These are phyloP conservation scores for Lithobates sylvaticus DNA, from an alignment of 2,797 vertebrate species.

Conservation along the genomic window DNA sequence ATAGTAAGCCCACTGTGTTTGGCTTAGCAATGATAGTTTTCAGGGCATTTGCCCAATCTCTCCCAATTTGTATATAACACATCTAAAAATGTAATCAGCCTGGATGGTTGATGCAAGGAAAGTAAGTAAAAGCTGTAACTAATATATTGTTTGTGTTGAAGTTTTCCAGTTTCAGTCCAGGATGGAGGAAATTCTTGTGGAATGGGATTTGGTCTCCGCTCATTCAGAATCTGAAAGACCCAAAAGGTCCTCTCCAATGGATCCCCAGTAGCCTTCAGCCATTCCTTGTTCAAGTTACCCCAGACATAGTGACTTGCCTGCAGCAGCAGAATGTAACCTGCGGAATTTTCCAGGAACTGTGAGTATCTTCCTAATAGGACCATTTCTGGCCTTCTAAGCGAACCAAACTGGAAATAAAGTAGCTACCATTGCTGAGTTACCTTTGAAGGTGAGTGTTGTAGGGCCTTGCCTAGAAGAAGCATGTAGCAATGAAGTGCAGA, in stretches of 20 bases:
- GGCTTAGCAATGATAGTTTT: too few relatives aligned
- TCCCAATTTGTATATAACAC: not conserved
- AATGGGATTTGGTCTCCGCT: constrained; percentile 64
- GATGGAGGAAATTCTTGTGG: constrained; percentile 60
- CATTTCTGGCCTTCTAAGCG: not conserved
- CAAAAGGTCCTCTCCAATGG: constrained; percentile 39
- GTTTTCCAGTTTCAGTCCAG: constrained; percentile 36
- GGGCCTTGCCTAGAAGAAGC: too few relatives aligned
- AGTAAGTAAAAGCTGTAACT: not conserved
- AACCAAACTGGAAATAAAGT: too few relatives aligned
- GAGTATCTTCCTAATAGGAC: constrained; percentile 42
- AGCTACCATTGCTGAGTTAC: too few relatives aligned
- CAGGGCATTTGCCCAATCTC: not conserved
- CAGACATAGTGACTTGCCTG: constrained; percentile 61
- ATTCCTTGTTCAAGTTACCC: not conserved
- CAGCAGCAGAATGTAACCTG: constrained; percentile 54
- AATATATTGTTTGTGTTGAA: constrained; percentile 26
- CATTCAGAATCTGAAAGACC: constrained; percentile 13
- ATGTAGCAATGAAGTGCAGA: too few relatives aligned
- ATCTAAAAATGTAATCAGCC: too few relatives aligned
- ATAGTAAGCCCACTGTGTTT: too few relatives aligned
- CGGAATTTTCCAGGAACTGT: constrained; percentile 56
- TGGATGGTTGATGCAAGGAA: too few relatives aligned
- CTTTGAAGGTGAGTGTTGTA: too few relatives aligned
- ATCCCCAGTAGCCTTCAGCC: constrained; percentile 31